These are phyloP conservation scores for Ptychobarbus kaznakovi DNA, from an alignment of 2,797 vertebrate genomes.

Conservation along the genomic window DNA sequence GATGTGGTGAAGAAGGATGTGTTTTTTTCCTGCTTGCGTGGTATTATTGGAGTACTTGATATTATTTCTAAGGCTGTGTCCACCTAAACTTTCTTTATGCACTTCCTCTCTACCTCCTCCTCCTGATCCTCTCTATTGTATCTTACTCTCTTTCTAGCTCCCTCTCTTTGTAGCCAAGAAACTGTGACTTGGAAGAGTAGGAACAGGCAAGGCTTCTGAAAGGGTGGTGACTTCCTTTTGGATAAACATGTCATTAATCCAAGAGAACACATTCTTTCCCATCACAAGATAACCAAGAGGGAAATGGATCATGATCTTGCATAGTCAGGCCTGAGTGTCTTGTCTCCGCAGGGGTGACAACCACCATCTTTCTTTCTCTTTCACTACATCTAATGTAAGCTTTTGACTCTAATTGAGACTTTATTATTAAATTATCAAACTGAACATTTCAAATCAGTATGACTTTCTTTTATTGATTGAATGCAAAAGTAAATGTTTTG, in stretches of 20 bases:
- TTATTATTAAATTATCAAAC: neutral
- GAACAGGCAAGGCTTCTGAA: slow-evolving; percentile 87
- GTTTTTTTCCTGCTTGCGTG: neutral
- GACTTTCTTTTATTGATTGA: neutral
- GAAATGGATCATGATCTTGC: slow-evolving; percentile 77
- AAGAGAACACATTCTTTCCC: slow-evolving; percentile 94
- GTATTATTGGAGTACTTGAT: neutral
- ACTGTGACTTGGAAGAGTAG: slow-evolving; percentile 84
- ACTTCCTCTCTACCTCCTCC: neutral
- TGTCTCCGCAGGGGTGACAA: slow-evolving; percentile 42
- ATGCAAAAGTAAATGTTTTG: neutral
- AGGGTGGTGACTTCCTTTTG: slow-evolving; percentile 97
- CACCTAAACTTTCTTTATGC: slow-evolving; percentile 15
- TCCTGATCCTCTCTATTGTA: slow-evolving; percentile 13
- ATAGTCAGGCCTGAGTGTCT: slow-evolving; percentile 65
- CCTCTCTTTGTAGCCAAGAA: slow-evolving; percentile 74
- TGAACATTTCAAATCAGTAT: neutral
- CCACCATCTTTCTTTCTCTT: neutral
- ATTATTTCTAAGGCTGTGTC: neutral
- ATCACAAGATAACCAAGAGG: slow-evolving; percentile 92
- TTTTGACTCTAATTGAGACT: slow-evolving; percentile 9
- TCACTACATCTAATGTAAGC: neutral
- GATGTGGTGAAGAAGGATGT: neutral
- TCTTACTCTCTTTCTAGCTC: slow-evolving; percentile 65
- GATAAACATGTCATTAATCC: slow-evolving; percentile 99